Conservation (phyloP, 2,797 vertebrate species). For the Anguilla obscura region DNA sequence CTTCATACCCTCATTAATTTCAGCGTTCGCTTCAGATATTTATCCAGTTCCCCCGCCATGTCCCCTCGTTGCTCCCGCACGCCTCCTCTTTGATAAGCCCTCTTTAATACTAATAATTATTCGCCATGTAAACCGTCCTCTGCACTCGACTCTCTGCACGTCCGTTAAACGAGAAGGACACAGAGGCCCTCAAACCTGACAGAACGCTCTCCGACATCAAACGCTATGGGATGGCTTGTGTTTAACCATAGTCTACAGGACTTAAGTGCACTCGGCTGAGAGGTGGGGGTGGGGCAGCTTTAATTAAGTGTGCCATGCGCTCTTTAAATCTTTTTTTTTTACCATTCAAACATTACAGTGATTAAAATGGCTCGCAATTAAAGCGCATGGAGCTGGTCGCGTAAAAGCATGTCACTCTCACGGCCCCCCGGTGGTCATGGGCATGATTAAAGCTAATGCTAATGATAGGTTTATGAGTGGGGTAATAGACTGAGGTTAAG, state of each 20-base stretch:
- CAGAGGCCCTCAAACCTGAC: not conserved
- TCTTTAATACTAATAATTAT: slow-evolving; percentile 25
- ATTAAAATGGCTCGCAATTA: slow-evolving; percentile 58
- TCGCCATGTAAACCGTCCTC: not conserved
- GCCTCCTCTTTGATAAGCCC: slow-evolving; percentile 27
- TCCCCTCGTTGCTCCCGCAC: not conserved
- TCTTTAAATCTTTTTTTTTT: slow-evolving; percentile 50
- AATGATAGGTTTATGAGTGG: slow-evolving; percentile 67
- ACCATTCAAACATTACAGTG: slow-evolving; percentile 53
- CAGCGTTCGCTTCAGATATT: slow-evolving; percentile 1
- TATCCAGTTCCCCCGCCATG: slow-evolving; percentile 5
- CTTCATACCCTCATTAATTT: slow-evolving; percentile 30
- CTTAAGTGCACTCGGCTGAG: slow-evolving; percentile 34
- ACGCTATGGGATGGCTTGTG: not conserved
- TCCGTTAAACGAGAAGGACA: not conserved
- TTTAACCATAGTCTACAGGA: slow-evolving; percentile 29
- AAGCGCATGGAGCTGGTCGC: slow-evolving; percentile 44
- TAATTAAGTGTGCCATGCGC: slow-evolving; percentile 55
- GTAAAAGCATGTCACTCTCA: slow-evolving; percentile 40
- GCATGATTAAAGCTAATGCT: slow-evolving; percentile 70
- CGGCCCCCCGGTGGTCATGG: slow-evolving; percentile 50
- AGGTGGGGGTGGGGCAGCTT: slow-evolving; percentile 33
- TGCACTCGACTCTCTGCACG: not conserved
- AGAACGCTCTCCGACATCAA: not conserved
- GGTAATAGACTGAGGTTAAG: slow-evolving; percentile 62